Percentiles rank a stretch among this genome's conserved stretches.
Evolutionary conservation across 2,113 vertebrate genomes (phyloP).

Genomic region (Catharus fuscescens): DNA sequence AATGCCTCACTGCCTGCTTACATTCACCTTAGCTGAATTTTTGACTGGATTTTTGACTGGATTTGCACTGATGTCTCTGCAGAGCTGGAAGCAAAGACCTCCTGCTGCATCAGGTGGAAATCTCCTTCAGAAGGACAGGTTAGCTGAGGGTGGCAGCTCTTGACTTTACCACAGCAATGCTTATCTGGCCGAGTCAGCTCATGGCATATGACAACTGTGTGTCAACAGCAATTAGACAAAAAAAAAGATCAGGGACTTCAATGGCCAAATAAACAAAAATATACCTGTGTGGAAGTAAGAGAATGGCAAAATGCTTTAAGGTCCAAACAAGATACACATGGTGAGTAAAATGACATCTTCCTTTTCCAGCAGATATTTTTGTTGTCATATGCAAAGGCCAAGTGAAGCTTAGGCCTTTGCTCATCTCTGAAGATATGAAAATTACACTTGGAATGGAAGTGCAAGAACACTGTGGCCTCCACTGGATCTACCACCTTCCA

Average conservation of each 20-base stretch:
- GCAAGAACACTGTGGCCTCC: neutral
- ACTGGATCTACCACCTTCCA: neutral
- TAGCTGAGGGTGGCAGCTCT: neutral
- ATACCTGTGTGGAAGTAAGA: neutral
- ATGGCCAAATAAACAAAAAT: neutral
- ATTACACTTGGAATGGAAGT: neutral
- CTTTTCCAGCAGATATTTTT: neutral
- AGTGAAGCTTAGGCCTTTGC: neutral
- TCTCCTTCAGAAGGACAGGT: neutral
- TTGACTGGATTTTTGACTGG: neutral
- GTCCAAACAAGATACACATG: neutral
- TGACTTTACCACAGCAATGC: neutral
- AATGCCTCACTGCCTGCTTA: neutral
- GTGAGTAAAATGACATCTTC: neutral
- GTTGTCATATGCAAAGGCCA: neutral
- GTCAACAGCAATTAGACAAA: neutral
- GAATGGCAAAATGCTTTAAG: neutral
- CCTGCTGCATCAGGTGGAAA: neutral
- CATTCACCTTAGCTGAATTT: neutral
- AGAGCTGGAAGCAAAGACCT: neutral
- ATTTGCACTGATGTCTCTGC: neutral
- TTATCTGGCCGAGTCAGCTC: neutral
- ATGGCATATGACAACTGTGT: fast-evolving
- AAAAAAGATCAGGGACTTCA: neutral
- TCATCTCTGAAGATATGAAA: neutral